Conservation (phyloP, 2,113 vertebrate species). For the Phyllostomus hastatus region DNA sequence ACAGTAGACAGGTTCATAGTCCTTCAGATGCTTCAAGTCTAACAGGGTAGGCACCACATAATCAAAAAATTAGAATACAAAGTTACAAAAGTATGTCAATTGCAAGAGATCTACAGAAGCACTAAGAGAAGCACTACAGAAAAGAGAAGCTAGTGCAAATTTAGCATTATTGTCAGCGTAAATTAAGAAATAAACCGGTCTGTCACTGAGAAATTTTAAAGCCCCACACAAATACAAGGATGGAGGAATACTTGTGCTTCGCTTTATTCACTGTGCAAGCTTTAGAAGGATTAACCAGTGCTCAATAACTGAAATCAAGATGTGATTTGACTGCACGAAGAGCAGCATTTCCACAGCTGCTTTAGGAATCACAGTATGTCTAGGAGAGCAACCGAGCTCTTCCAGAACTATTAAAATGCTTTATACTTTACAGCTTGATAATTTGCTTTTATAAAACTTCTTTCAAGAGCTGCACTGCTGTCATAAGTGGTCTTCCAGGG, state of each 20-base stretch:
- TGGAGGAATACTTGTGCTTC: not conserved
- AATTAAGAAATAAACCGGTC: not conserved
- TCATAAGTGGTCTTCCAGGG: not conserved
- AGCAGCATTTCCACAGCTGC: not conserved
- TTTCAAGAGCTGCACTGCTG: not conserved
- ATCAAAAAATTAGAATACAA: not conserved
- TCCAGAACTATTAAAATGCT: not conserved
- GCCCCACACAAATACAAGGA: not conserved
- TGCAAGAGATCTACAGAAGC: not conserved
- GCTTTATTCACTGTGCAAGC: not conserved
- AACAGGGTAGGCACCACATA: not conserved
- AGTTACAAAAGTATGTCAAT: not conserved
- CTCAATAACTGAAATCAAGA: not conserved
- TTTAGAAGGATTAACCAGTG: not conserved
- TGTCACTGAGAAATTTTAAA: not conserved
- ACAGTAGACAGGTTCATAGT: not conserved
- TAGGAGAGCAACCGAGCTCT: not conserved
- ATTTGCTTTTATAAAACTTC: slow-evolving; percentile 40
- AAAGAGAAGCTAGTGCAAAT: not conserved
- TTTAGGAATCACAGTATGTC: not conserved
- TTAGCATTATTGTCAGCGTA: not conserved
- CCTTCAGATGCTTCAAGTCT: not conserved
- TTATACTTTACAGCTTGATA: not conserved
- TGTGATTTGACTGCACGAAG: fast-evolving
- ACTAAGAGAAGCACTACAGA: not conserved